A percentile compares a stretch with the other conserved stretches of the same genome.
Conservation (phyloP, 1,140 invertebrate species). For the Drosophila navojoa region DNA sequence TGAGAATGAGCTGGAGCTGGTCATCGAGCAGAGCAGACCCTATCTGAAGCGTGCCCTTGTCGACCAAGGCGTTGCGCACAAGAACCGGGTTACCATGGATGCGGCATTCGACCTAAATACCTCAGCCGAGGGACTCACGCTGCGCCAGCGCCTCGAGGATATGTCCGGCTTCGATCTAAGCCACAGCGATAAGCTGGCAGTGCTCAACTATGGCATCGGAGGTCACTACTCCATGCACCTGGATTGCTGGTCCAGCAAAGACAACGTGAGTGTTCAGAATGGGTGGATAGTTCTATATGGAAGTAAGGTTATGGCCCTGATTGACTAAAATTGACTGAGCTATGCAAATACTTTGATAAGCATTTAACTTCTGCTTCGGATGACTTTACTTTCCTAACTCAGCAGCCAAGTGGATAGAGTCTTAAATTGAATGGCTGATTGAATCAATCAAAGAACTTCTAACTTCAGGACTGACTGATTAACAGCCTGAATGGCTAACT, state of each 20-base stretch:
- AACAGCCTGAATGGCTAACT: too few species aligned
- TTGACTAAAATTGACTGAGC: not conserved
- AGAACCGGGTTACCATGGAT: constrained; percentile 91
- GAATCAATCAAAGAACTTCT: too few species aligned
- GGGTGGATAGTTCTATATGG: not conserved
- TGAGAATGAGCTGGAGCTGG: constrained; percentile 93
- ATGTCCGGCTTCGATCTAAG: constrained; percentile 87
- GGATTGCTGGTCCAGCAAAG: constrained; percentile 85
- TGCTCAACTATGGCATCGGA: constrained; percentile 88
- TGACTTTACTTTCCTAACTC: too few species aligned
- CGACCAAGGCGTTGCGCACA: constrained; percentile 95
- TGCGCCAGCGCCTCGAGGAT: constrained; percentile 86
- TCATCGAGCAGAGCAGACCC: constrained; percentile 92
- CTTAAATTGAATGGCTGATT: too few species aligned
- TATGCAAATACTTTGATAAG: too few species aligned
- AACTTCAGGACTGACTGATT: too few species aligned
- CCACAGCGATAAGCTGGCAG: constrained; percentile 86
- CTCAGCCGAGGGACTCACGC: constrained; percentile 84
- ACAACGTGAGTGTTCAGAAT: constrained; percentile 3
- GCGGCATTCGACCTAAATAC: constrained; percentile 88
- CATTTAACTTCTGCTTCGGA: too few species aligned
- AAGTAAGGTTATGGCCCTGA: not conserved
- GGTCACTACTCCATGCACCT: constrained; percentile 89
- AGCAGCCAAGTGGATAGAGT: too few species aligned
- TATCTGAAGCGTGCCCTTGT: constrained; percentile 91